phyloP scores from a whole-genome alignment of 2,888 invertebrate species.

The Physocephala rufipes region DNA sequence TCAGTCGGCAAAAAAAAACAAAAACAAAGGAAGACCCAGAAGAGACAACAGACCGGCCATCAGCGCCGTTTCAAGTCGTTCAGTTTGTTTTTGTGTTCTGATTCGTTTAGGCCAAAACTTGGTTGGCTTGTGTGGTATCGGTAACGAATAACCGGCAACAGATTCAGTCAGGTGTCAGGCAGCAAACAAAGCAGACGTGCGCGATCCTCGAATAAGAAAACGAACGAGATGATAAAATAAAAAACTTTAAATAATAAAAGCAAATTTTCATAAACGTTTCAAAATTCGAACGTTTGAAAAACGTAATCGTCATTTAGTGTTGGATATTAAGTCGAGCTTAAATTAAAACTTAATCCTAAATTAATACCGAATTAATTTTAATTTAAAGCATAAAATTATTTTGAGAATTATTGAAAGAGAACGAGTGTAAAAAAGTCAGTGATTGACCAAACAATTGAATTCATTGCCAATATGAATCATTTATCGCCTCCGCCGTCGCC shows the following conservation, averaged over 20 bases:
- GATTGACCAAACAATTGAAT: background rate
- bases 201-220: conserved; percentile 32
- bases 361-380: conserved; percentile 14
- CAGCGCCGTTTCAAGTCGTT: conserved; percentile 16
- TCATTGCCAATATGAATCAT: conserved; percentile 58
- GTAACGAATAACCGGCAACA: conserved; percentile 58
- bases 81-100: conserved; percentile 36
- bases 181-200: conserved; percentile 65
- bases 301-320: background rate
- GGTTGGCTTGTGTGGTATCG: conserved; percentile 54
- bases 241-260: too few species aligned
- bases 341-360: background rate
- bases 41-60: conserved; percentile 22
- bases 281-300: conserved; percentile 10
- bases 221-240: background rate
- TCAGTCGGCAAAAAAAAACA: too few species aligned
- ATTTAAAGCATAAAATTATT: conserved; percentile 16
- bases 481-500: conserved; percentile 66
- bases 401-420: background rate
- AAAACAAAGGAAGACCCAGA: too few species aligned
- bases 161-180: conserved; percentile 67
- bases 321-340: background rate
- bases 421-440: background rate
- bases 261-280: background rate
- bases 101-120: conserved; percentile 47